Conservation (phyloP, 2,797 vertebrate genomes). For the Sebastes kiyomatsui region DNA sequence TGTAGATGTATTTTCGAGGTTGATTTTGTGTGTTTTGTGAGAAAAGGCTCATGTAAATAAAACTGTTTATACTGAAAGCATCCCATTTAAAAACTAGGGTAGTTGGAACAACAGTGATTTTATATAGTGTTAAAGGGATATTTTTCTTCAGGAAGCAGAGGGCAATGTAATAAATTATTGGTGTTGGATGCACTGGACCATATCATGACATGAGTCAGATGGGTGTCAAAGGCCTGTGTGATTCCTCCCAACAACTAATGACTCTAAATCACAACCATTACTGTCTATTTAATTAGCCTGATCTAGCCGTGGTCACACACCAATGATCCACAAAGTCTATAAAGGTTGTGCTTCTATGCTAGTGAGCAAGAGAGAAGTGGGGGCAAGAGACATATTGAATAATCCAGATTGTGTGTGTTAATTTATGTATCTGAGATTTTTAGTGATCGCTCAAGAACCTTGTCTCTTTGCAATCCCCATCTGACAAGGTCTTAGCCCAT, state of each 20-base stretch:
- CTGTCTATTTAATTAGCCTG: slow-evolving; percentile 68
- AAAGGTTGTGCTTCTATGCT: slow-evolving; percentile 14
- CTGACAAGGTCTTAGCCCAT: slow-evolving; percentile 1
- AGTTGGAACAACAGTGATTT: background rate
- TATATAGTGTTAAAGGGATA: background rate
- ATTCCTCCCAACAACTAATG: slow-evolving; percentile 66
- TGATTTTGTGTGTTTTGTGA: background rate
- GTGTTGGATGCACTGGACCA: slow-evolving; percentile 31
- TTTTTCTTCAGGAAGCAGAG: slow-evolving; percentile 4
- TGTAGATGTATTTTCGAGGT: background rate
- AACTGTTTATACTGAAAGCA: background rate
- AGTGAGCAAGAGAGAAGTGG: background rate
- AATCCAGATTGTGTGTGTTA: slow-evolving; percentile 2
- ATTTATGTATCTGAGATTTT: background rate
- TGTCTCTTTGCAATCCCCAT: slow-evolving; percentile 2
- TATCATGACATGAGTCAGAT: slow-evolving; percentile 36
- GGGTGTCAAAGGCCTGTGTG: slow-evolving; percentile 53
- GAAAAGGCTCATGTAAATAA: background rate
- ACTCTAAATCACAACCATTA: slow-evolving; percentile 66
- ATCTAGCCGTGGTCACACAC: slow-evolving; percentile 53
- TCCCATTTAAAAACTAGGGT: background rate
- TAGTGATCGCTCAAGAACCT: background rate
- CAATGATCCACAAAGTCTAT: slow-evolving; percentile 41
- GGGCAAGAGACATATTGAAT: background rate
- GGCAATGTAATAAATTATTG: slow-evolving; percentile 27